Conservation (phyloP, 2,797 vertebrate species). For the Percopsis omiscomaycus region DNA sequence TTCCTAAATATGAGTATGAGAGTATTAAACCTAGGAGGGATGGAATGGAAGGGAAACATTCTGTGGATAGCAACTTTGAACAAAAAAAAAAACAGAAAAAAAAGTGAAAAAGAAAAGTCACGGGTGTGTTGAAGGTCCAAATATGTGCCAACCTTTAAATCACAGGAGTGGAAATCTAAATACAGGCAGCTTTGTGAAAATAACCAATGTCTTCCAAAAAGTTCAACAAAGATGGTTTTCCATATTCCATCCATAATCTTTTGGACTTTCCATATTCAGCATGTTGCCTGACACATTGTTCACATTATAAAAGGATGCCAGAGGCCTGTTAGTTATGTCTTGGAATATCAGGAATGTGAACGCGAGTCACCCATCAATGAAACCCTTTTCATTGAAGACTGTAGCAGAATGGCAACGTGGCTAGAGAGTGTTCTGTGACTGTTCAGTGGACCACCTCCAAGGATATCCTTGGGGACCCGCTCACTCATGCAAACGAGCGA, state of each 20-base stretch:
- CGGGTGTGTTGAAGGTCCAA: slow-evolving; percentile 40
- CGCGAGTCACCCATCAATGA: no score
- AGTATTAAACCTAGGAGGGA: slow-evolving; percentile 48
- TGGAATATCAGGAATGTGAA: neutral
- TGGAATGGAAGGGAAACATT: slow-evolving; percentile 40
- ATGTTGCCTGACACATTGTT: slow-evolving; percentile 29
- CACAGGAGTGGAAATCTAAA: slow-evolving; percentile 50
- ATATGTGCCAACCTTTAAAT: slow-evolving; percentile 48
- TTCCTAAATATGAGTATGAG: slow-evolving; percentile 29
- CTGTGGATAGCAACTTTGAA: slow-evolving; percentile 21
- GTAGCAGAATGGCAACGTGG: no score
- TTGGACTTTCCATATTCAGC: slow-evolving; percentile 43
- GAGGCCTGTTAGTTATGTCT: neutral
- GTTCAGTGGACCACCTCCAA: no score
- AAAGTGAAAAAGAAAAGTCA: slow-evolving; percentile 15
- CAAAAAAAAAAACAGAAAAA: slow-evolving; percentile 12
- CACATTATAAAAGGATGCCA: slow-evolving; percentile 18
- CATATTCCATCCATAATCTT: slow-evolving; percentile 26
- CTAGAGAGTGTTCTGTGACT: no score
- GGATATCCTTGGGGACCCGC: no score
- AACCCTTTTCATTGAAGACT: no score
- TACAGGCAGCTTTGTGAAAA: slow-evolving; percentile 37
- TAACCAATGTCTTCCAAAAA: slow-evolving; percentile 37
- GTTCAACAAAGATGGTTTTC: slow-evolving; percentile 35
- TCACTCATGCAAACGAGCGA: no score